Conservation (phyloP, 2,888 invertebrate species). For the Oeneis ivallda region DNA sequence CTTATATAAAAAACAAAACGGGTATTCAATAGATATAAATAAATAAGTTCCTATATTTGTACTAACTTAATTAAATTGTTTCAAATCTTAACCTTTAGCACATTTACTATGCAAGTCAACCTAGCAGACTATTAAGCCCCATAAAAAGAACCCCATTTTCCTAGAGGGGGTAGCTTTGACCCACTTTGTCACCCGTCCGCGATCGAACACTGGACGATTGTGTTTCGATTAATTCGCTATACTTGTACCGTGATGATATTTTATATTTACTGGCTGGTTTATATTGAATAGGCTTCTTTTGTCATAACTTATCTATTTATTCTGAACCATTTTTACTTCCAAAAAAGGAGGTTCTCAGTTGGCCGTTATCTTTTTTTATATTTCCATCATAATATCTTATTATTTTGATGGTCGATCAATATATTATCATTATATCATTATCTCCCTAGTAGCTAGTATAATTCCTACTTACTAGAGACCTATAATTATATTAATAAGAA, state of each 20-base stretch:
- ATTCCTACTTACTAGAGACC: no score
- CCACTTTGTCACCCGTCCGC: constrained; percentile 32
- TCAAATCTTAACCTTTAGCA: background rate
- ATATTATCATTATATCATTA: no score
- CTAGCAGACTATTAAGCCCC: background rate
- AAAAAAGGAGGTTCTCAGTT: no score
- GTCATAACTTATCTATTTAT: background rate
- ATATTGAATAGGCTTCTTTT: constrained; percentile 43
- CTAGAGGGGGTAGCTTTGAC: constrained; percentile 24
- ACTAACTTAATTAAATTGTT: no score
- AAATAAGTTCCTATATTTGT: no score
- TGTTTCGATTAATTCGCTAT: constrained; percentile 68
- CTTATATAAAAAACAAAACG: no score
- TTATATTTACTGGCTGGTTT: constrained; percentile 48
- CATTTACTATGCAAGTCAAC: background rate
- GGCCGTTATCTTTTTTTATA: no score
- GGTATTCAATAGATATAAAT: no score
- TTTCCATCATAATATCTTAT: no score
- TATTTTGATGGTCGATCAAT: no score
- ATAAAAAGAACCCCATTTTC: constrained; percentile 4
- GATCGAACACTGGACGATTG: constrained; percentile 39
- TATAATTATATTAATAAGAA: no score
- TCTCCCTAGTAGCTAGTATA: no score
- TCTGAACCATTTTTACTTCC: background rate
- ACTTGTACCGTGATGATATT: constrained; percentile 60